Percentiles rank a stretch among this genome's conserved stretches.
These are phyloP conservation scores for Elgaria multicarinata DNA, from an alignment of 2,113 vertebrate species.

Conservation along the genomic window DNA sequence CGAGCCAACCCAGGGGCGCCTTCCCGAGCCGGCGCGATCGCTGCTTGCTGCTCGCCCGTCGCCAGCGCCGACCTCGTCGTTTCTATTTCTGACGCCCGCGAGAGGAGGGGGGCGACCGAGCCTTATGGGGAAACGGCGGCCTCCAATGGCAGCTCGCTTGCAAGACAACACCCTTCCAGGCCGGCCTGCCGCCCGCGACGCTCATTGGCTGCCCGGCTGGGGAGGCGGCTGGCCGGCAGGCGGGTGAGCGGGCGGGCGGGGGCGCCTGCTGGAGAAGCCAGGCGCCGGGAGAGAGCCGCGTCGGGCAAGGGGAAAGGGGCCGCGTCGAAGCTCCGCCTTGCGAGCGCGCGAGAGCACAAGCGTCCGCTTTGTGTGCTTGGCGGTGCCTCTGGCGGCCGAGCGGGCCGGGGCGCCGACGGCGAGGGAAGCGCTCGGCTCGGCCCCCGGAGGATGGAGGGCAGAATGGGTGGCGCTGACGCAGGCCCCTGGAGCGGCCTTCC, in stretches of 20 bases:
- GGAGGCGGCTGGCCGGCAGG: too few species aligned
- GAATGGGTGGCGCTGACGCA: not conserved
- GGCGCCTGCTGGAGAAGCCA: not conserved
- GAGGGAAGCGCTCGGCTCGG: not conserved
- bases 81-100: conserved; percentile 40
- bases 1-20: not conserved
- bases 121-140: not conserved
- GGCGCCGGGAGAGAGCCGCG: not conserved
- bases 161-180: conserved; percentile 39
- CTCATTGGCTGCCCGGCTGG: conserved; percentile 13
- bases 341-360: not conserved
- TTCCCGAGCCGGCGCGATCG: not conserved
- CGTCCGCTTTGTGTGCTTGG: not conserved
- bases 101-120: not conserved
- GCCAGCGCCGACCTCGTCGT: conserved; percentile 8
- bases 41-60: not conserved
- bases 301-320: not conserved
- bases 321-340: not conserved
- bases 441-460: not conserved
- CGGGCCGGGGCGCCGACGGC: not conserved
- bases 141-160: not conserved
- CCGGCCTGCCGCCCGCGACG: not conserved
- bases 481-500: not conserved
- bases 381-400: too few species aligned
- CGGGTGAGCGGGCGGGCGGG: not conserved